Conservation (phyloP, 1,140 invertebrate genomes). For the Lordiphosa clarofinis region DNA sequence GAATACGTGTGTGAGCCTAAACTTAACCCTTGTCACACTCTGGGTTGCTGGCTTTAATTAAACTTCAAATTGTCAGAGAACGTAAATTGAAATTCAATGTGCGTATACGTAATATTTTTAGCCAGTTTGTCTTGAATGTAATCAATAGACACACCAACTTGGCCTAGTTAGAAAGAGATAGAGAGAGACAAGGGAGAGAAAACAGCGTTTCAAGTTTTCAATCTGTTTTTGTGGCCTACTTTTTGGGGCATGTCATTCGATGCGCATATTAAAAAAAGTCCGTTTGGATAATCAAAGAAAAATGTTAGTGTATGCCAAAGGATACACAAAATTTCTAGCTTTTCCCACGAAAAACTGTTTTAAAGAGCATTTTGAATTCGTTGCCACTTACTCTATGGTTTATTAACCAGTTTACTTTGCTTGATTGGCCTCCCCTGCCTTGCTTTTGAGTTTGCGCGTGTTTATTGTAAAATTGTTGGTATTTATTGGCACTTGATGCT, state of each 20-base stretch:
- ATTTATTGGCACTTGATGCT: constrained; percentile 62
- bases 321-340: background rate
- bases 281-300: constrained; percentile 9
- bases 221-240: constrained; percentile 48
- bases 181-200: constrained; percentile 13
- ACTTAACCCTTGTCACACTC: constrained; percentile 55
- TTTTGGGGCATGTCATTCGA: constrained; percentile 43
- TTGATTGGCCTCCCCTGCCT: constrained; percentile 16
- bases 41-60: constrained; percentile 55
- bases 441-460: constrained; percentile 21
- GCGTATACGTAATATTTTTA: constrained; percentile 40
- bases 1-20: too few species aligned
- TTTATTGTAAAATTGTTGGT: constrained; percentile 46
- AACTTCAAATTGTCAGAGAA: constrained; percentile 65
- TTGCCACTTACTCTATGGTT: background rate
- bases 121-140: constrained; percentile 41
- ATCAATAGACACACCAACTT: constrained; percentile 65
- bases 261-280: constrained; percentile 46
- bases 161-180: constrained; percentile 28
- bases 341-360: too few species aligned
- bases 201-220: constrained; percentile 29
- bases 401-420: constrained; percentile 11
- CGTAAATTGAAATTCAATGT: constrained; percentile 73
- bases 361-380: background rate
- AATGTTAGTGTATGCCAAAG: constrained; percentile 2